Evolutionary conservation across 2,113 vertebrate species (phyloP).

Genomic region (Azemiops feae): DNA sequence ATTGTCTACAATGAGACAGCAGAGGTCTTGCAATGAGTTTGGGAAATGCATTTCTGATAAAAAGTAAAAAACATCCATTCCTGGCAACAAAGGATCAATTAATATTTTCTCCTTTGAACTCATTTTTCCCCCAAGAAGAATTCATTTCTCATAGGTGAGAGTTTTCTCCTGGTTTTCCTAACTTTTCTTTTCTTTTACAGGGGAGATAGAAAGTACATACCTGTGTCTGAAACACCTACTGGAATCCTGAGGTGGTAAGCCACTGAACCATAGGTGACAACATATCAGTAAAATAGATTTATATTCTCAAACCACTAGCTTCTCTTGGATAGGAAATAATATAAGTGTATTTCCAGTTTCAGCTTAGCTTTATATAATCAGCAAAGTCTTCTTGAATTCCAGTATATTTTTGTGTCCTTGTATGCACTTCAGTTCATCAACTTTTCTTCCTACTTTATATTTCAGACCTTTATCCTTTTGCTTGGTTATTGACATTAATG

Average conservation of each 20-base stretch:
- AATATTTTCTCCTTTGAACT: conserved; percentile 21
- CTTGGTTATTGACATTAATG: not conserved
- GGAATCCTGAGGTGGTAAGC: not conserved
- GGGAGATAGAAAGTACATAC: not conserved
- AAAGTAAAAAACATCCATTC: conserved; percentile 23
- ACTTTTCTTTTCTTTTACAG: not conserved
- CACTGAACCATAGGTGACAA: too few species aligned
- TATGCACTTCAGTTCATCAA: not conserved
- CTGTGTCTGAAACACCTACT: not conserved
- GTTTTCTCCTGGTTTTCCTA: not conserved
- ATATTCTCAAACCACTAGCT: not conserved
- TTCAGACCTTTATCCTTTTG: not conserved
- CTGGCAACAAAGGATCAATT: conserved; percentile 32
- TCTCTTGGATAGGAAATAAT: not conserved
- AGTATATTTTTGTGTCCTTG: not conserved
- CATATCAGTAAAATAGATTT: not conserved
- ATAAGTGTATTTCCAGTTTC: not conserved
- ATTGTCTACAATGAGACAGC: conserved; percentile 19
- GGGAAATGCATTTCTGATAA: conserved; percentile 35
- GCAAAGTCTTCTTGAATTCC: not conserved
- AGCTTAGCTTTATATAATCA: not conserved
- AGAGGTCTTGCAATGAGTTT: conserved; percentile 28
- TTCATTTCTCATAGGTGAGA: not conserved
- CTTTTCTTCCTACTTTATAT: not conserved
- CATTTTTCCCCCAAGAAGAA: not conserved